Base-by-base conservation (phyloP, 2,888 invertebrate genomes). In the Polydrusus pterygomalis region DNA sequence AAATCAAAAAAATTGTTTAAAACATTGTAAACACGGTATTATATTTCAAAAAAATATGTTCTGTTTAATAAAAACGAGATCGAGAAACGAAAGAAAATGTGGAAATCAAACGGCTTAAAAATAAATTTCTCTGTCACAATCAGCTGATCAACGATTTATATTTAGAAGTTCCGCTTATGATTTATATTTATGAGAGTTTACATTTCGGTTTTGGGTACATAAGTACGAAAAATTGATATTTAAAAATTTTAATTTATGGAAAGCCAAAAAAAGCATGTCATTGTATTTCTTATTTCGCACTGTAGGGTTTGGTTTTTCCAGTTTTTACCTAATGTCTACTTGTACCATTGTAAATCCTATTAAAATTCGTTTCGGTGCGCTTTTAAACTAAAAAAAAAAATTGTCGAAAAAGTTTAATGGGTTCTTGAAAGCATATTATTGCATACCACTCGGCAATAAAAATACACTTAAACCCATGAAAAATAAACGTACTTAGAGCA, bases 101-200 rank as follows among this genome's bases (percentile, higher is more conserved):
- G 9, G 56, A 56, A 56, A 56, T 56, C 34, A 34, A 34, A 56
- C 34, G 7, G 34, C n/a, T 56, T 56, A 56, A 56, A 56, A 56
- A 56, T 56, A 56, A 34, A 56, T 34, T 34, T 56, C 56, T 30
- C 34, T 56, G 34, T 15, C 56, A 56, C 56, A 34, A 56, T 56
- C 56, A 56, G 56, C 56, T 56, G 56, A 56, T 56, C 56, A 15
- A 15, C 0, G 34, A 34, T 56, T 56, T 56, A 56, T 56, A 56
- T 56, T 13, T 56, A 56, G 56, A 34, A 25, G 30, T 56, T 56
- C 56, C 56, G 56, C 34, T 56, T 34, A 34, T 8, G n/a, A 56
- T 13, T 56, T 56, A 56, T 56, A 30, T 56, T 56, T 56, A 34
- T 25, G 13, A 17, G 25, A 54, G 20, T 25, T 56, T 56, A 34